Evolutionary conservation across 2,888 invertebrate genomes (phyloP).

Genomic region (Acanthosepion esculentum): DNA sequence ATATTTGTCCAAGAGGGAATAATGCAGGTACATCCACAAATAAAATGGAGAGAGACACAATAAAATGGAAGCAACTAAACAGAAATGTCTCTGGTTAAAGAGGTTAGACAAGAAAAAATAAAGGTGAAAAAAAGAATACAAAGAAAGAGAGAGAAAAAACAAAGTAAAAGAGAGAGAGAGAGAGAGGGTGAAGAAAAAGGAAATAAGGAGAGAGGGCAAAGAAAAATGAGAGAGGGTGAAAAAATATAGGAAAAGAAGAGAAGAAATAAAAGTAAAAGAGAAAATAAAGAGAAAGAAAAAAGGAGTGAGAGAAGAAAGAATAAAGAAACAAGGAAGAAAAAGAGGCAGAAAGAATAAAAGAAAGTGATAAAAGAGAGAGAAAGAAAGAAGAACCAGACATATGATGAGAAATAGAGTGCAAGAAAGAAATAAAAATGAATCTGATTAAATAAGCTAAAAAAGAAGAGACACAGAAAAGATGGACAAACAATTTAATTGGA

Average conservation of each 20-base stretch:
- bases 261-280: neutral
- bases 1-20: too few relatives aligned
- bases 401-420: neutral
- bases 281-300: neutral
- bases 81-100: too few relatives aligned
- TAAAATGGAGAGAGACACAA: neutral
- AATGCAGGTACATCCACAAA: too few relatives aligned
- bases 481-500: constrained; percentile 14
- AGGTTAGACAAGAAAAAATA: too few relatives aligned
- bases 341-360: neutral
- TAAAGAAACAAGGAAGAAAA: neutral
- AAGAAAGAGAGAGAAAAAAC: too few relatives aligned
- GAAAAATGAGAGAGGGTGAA: too few relatives aligned
- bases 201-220: neutral
- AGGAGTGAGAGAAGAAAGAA: neutral
- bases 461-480: neutral
- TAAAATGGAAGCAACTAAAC: too few relatives aligned
- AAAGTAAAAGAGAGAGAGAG: too few relatives aligned
- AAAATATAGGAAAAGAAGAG: neutral
- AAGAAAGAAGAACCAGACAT: neutral
- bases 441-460: neutral
- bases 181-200: neutral
- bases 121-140: too few relatives aligned
- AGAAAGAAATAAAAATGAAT: neutral
- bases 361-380: neutral